A percentile compares a stretch with the other conserved stretches of the same genome.
These are phyloP conservation scores for Siniperca chuatsi DNA, from an alignment of 2,113 vertebrate species.

Conservation along the genomic window DNA sequence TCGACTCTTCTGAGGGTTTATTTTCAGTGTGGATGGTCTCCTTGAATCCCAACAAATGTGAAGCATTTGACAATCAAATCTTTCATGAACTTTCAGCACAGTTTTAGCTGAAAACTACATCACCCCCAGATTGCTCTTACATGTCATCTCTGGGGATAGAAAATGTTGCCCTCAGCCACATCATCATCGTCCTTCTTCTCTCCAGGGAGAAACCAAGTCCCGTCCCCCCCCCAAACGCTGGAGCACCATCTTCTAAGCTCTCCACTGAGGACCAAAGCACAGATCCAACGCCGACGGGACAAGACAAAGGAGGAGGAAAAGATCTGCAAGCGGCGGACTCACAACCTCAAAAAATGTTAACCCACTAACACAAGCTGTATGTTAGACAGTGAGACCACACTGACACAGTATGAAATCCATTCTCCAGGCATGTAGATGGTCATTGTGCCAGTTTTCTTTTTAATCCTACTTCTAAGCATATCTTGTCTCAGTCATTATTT, in stretches of 20 bases:
- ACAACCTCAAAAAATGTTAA: slow-evolving; percentile 76
- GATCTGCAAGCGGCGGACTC: slow-evolving; percentile 66
- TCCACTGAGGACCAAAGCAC: slow-evolving; percentile 44
- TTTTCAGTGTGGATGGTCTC: slow-evolving; percentile 26
- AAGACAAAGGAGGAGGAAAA: slow-evolving; percentile 30
- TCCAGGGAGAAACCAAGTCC: slow-evolving; percentile 84
- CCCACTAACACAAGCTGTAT: slow-evolving; percentile 76
- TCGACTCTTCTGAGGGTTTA: slow-evolving; percentile 13
- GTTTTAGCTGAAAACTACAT: slow-evolving; percentile 8
- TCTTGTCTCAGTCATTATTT: slow-evolving; percentile 18
- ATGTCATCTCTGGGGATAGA: background rate
- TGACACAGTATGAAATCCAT: slow-evolving; percentile 30
- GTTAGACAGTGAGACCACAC: slow-evolving; percentile 61
- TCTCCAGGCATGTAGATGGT: slow-evolving; percentile 16
- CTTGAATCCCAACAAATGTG: slow-evolving; percentile 34
- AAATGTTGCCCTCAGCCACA: background rate
- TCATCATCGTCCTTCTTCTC: background rate
- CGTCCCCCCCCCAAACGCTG: slow-evolving; percentile 86
- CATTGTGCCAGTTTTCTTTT: slow-evolving; percentile 6
- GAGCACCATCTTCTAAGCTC: slow-evolving; percentile 87
- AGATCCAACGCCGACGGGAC: slow-evolving; percentile 51
- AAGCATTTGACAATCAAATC: slow-evolving; percentile 67
- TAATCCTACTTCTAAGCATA: slow-evolving; percentile 34
- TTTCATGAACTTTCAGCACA: background rate
- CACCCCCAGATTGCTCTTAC: background rate